A percentile compares a stretch with the other conserved stretches of the same genome.
Evolutionary conservation across 2,888 invertebrate species (phyloP).

Genomic region (Hydrotaea cyrtoneurina): DNA sequence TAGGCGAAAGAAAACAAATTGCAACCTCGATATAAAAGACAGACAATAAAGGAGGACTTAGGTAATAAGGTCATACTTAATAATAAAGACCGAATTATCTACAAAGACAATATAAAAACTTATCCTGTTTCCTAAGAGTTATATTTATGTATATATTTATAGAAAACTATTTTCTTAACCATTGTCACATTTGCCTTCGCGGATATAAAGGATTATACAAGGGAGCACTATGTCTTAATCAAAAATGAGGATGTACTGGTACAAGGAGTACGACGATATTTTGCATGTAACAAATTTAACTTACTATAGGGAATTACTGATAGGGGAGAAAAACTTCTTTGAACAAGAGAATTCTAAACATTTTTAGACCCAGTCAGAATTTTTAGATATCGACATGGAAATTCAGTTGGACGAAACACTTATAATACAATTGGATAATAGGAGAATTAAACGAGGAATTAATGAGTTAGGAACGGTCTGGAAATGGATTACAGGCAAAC

Average conservation of each 20-base stretch:
- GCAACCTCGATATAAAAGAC: conserved; percentile 20
- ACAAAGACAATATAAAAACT: conserved; percentile 41
- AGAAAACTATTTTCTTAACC: no score
- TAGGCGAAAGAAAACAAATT: conserved; percentile 14
- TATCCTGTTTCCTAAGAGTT: no score
- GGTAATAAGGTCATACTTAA: conserved; percentile 33
- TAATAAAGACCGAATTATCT: conserved; percentile 23
- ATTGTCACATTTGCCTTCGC: not conserved
- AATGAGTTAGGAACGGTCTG: no score
- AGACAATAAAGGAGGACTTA: conserved; percentile 30
- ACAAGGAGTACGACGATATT: not conserved
- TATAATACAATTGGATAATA: no score
- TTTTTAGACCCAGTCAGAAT: no score
- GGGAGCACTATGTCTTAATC: not conserved
- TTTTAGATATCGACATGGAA: not conserved
- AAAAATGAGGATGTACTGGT: not conserved
- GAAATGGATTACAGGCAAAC: no score
- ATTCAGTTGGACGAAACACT: no score
- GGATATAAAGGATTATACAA: conserved; percentile 3
- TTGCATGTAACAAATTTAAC: not conserved
- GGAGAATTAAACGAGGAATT: no score
- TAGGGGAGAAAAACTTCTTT: no score
- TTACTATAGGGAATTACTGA: no score
- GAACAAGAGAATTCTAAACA: no score
- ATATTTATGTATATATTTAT: no score